Base-by-base conservation (phyloP, 2,797 vertebrate species). In the Typhlichthys eigenmanni region DNA sequence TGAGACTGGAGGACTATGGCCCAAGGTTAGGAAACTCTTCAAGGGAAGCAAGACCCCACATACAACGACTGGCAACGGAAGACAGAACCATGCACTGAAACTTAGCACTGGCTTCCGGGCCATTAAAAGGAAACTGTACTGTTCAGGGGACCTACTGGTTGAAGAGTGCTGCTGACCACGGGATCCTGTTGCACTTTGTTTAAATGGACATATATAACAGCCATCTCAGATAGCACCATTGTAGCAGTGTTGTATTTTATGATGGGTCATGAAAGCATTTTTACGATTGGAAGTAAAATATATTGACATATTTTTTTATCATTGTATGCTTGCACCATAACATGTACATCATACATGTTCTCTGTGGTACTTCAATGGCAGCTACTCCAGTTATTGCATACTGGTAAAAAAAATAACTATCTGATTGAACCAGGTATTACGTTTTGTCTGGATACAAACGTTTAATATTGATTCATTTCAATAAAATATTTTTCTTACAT, bases 111-210 rank as follows among this genome's bases (percentile, higher is more conserved):
- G 94, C 75, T 98, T 98, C 84, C 93, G 94, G 66, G 95, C 95
- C 38, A 94, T 96, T 58, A 98, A 96, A 81, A 95, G 93, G 75
- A 98, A 98, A 85, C 90, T 98, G 64, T 98, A 98, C 77, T 94
- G 94, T 85, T 96, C 96, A 0, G 95, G 93, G 66, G 95, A 95
- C 85, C 89, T 96, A 78, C 92, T 96, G 52, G 90, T 98, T 0
- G 96, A 98, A 50, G 96, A 98, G 82, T 96, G 96, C 84, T 96
- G 90, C 93, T 12, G 74, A 78, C 52, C 5, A 45, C 65, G n/a
- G 51, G 12, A 49, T 57, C 55, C 55, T 56, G 0, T 52, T 14
- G 8, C n/a, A 19, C 8, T 10, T 59, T 48, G 12, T 48, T 48
- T 13, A 48, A 8, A 43, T 43, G 38, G 38, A 43, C 38, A 43